Conservation (phyloP, 2,888 invertebrate genomes). For the Petrolisthes cinctipes region DNA sequence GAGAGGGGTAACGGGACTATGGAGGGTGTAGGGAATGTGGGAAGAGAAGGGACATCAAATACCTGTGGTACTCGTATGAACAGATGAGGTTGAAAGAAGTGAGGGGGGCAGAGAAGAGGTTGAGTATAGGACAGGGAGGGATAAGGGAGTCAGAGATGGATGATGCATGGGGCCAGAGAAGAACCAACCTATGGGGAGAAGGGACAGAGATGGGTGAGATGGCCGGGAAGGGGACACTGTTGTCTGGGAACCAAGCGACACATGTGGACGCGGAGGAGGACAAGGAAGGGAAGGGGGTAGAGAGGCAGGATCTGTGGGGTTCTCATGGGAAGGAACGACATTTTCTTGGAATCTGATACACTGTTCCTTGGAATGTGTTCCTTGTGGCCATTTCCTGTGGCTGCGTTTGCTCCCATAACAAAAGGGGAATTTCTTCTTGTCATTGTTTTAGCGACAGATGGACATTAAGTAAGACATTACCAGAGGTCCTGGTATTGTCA, state of each 20-base stretch:
- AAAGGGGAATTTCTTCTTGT: too few species aligned
- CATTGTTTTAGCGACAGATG: too few species aligned
- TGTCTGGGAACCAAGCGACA: slow-evolving; percentile 22
- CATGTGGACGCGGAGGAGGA: not conserved
- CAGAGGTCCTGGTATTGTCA: too few species aligned
- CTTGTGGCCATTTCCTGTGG: slow-evolving; percentile 21
- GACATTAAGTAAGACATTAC: too few species aligned
- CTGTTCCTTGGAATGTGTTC: slow-evolving; percentile 50
- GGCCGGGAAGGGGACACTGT: not conserved
- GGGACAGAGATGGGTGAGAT: slow-evolving; percentile 13
- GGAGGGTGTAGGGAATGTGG: too few species aligned
- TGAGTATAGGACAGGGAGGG: not conserved
- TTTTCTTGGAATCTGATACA: slow-evolving; percentile 50
- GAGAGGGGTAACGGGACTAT: too few species aligned
- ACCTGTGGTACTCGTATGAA: not conserved
- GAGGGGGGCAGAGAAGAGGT: not conserved
- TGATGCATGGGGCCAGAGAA: not conserved
- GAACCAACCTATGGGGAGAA: not conserved
- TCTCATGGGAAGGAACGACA: slow-evolving; percentile 48
- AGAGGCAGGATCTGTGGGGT: slow-evolving; percentile 14
- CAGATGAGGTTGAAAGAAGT: not conserved
- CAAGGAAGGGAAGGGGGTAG: not conserved
- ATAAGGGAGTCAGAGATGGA: not conserved
- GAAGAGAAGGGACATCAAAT: too few species aligned
- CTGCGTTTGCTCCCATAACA: not conserved